Evolutionary conservation across 2,888 invertebrate species (phyloP).

Genomic region (Lordiphosa andalusiaca): DNA sequence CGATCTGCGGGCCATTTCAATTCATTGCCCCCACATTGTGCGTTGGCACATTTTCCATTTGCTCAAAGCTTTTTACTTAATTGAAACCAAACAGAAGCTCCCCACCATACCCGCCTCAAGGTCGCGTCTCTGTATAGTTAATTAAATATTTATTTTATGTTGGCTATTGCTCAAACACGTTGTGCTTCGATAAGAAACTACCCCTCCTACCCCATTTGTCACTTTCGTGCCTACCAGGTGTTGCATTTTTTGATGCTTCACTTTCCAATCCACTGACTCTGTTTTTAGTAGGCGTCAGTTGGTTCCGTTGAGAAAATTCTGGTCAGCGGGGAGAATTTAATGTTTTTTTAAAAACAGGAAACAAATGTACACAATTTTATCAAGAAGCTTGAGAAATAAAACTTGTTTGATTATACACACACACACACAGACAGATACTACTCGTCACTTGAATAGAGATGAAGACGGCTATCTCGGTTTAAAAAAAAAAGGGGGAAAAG

Average conservation of each 20-base stretch:
- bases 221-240: slow-evolving; percentile 59
- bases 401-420: too few species aligned
- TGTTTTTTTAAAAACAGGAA: slow-evolving; percentile 39
- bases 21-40: slow-evolving; percentile 7
- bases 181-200: slow-evolving; percentile 33
- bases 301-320: slow-evolving; percentile 14
- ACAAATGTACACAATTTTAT: slow-evolving; percentile 4
- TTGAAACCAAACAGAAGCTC: slow-evolving; percentile 18
- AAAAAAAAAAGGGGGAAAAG: too few species aligned
- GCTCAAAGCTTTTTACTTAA: slow-evolving; percentile 24
- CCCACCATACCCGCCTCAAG: slow-evolving; percentile 15
- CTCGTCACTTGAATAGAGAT: not conserved
- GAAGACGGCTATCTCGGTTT: not conserved
- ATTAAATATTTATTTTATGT: slow-evolving; percentile 39
- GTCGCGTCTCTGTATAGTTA: slow-evolving; percentile 38
- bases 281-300: slow-evolving; percentile 21
- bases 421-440: too few species aligned
- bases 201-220: slow-evolving; percentile 14
- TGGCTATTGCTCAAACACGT: slow-evolving; percentile 46
- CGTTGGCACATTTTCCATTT: slow-evolving; percentile 4
- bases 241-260: slow-evolving; percentile 23
- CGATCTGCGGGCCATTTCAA: slow-evolving; percentile 7
- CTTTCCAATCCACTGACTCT: slow-evolving; percentile 56
- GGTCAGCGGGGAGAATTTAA: not conserved
- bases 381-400: not conserved